Evolutionary conservation across 2,797 vertebrate species (phyloP).

Genomic region (Gobionotothen gibberifrons): DNA sequence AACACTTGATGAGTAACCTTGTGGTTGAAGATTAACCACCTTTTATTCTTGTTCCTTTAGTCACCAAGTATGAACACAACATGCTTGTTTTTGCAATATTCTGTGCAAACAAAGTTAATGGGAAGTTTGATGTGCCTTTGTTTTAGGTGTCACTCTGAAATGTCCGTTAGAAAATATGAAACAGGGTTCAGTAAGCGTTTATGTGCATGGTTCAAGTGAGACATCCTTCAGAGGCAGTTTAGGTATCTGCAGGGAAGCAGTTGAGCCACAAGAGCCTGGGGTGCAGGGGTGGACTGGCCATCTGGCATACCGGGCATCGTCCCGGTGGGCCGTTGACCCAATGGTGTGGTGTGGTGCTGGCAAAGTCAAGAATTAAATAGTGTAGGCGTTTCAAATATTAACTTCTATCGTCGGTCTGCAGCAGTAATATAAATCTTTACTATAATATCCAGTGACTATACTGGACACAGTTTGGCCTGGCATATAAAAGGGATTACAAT

Average conservation of each 20-base stretch:
- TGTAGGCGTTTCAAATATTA: constrained; percentile 66
- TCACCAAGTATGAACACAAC: background rate
- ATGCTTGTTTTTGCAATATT: constrained; percentile 21
- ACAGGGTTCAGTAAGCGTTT: constrained; percentile 35
- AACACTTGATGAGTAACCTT: constrained; percentile 34
- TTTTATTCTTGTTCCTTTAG: background rate
- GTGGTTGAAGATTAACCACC: background rate
- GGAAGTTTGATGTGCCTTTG: constrained; percentile 4
- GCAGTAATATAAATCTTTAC: constrained; percentile 39
- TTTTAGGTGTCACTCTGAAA: constrained; percentile 20
- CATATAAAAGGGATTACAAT: background rate
- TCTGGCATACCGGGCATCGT: too few species aligned
- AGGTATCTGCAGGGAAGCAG: constrained; percentile 53
- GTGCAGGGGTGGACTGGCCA: too few species aligned
- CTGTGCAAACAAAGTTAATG: background rate
- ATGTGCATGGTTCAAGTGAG: constrained; percentile 6
- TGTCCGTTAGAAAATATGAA: constrained; percentile 10
- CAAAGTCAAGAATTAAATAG: constrained; percentile 65
- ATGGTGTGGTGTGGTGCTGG: constrained; percentile 40
- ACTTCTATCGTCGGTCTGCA: constrained; percentile 60
- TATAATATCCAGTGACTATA: constrained; percentile 29
- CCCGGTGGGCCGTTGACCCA: too few species aligned
- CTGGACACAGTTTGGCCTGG: constrained; percentile 2
- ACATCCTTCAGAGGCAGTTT: constrained; percentile 35
- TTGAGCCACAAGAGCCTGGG: constrained; percentile 64